Conservation (phyloP, 37 sponge, comb jelly and placozoan genomes). For the Oopsacas minuta region DNA sequence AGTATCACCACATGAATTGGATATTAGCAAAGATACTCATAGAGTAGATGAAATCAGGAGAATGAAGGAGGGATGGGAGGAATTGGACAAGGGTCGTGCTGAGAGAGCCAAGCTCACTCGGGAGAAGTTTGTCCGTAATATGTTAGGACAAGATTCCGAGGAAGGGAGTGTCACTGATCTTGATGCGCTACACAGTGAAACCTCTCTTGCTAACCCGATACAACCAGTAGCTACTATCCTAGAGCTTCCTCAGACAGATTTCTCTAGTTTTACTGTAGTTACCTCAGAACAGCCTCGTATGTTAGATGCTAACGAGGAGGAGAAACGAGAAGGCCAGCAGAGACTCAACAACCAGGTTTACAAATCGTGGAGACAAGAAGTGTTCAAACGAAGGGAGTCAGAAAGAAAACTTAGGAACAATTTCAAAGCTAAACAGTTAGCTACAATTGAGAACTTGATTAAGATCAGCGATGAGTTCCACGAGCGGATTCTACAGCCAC, state of each 20-base stretch:
- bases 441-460: neutral
- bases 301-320: neutral
- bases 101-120: slow-evolving; percentile 40
- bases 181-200: neutral
- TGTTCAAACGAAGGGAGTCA: neutral
- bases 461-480: slow-evolving; percentile 15
- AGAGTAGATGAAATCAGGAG: slow-evolving; percentile 65
- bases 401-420: neutral
- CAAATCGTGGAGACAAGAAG: neutral
- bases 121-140: neutral
- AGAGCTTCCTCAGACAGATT: neutral
- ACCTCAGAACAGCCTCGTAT: neutral
- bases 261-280: neutral
- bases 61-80: slow-evolving; percentile 82
- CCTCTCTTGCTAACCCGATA: neutral
- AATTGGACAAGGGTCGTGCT: slow-evolving; percentile 67
- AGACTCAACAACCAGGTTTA: neutral
- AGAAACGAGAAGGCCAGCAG: neutral
- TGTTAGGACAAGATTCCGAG: neutral
- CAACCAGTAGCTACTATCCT: neutral
- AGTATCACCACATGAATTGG: slow-evolving; percentile 20
- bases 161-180: slow-evolving; percentile 6
- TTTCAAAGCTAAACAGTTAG: slow-evolving; percentile 6
- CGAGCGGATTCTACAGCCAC: neutral
- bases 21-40: slow-evolving; percentile 58